A percentile compares a stretch with the other conserved stretches of the same genome.
Evolutionary conservation across 2,888 invertebrate species (phyloP).

Genomic region (Serripes groenlandicus): DNA sequence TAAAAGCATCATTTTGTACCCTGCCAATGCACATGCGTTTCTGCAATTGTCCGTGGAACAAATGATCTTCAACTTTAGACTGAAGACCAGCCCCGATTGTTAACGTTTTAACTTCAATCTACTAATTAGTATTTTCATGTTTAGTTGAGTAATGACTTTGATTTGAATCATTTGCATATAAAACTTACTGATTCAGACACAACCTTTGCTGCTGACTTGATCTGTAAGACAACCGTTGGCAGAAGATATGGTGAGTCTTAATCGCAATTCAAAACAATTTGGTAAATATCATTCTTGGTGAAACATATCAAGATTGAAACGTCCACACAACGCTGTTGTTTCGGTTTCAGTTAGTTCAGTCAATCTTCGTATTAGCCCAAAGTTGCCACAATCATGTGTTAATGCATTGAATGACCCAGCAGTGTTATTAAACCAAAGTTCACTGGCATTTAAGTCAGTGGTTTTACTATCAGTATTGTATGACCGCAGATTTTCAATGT

Average conservation of each 20-base stretch:
- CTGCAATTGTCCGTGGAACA: neutral
- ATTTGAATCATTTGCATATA: neutral
- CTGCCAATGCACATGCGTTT: neutral
- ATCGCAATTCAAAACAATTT: neutral
- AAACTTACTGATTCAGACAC: too few species aligned
- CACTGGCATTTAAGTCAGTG: neutral
- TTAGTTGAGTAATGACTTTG: neutral
- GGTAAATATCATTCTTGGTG: neutral
- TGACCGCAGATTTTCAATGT: neutral
- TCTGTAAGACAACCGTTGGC: neutral
- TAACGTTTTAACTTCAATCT: neutral
- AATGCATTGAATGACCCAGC: neutral
- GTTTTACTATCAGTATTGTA: neutral
- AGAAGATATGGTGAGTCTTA: neutral
- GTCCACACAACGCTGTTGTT: neutral
- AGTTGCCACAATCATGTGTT: neutral
- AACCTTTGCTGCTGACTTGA: too few species aligned
- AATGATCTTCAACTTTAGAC: neutral
- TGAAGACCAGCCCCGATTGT: neutral
- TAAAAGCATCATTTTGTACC: neutral
- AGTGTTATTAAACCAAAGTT: neutral
- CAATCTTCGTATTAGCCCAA: neutral
- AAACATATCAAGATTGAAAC: neutral
- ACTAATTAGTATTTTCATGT: neutral
- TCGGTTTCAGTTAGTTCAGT: neutral